Evolutionary conservation across 2,888 invertebrate genomes (phyloP), one percentile per base, ranked within the genome.

Genomic region (Apotomis betuletana): DNA sequence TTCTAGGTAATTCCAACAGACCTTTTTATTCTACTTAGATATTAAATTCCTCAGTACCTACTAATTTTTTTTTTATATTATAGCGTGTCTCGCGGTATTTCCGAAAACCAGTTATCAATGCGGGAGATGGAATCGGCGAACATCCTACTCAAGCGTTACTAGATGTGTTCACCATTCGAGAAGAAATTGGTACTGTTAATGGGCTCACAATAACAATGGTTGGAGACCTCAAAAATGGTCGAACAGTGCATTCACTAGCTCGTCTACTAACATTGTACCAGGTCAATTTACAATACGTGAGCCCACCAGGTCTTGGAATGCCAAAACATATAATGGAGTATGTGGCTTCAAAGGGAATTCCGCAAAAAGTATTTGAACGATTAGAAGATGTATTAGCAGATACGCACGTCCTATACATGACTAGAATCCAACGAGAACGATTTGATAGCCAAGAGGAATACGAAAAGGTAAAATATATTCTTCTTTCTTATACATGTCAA

Each of bases 111-210:
- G 91, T 99, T n/a, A 96, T 99, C 67, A 99, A 99, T 92, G 99
- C 99, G 10, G 99, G 99, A 1, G 99, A 99, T 90, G 99, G 99
- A 8, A 94, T 97, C 0, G 99, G 99, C 0, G 99, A 99, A 86
- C 99, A 99, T 90, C 99, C 99, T 0, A 99, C 99, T 0, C 99
- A 99, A 93, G 99, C 99, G 0, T 92, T 99, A 12, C 93, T 99
- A 9, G 99, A 99, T 85, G 96, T 99, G 4, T 99, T 99, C 85
- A 99, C 99, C 5, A 99, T 99, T 80, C 95, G 99, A 75, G 99
- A 99, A 91, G 99, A 99, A 94, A 98, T 99, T 75, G 99, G 99
- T 78, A 99, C 99, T 0, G 99, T 99, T 0, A 99, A 99, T 85
- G 98, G 98, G 0, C 94, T 99, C 9, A 99, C 98, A 0, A 98